These are phyloP conservation scores for Odontocolon sp. DNA, from an alignment of 2,888 invertebrate genomes.

Conservation along the genomic window DNA sequence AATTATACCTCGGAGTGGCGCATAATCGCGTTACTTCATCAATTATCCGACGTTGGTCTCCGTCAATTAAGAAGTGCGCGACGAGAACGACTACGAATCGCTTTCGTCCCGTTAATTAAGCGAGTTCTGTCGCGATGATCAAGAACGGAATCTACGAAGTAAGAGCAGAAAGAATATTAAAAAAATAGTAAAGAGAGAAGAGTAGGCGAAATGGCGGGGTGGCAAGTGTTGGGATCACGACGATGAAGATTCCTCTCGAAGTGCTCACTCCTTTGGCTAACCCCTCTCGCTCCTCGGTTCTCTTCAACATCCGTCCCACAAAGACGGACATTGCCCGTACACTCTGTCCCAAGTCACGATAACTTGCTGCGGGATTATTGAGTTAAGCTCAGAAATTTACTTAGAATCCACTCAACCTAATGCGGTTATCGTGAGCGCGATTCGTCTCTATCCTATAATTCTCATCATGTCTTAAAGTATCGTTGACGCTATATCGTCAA, in stretches of 20 bases:
- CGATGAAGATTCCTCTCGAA: too few relatives aligned
- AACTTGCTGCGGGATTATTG: constrained; percentile 41
- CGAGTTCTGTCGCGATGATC: constrained; percentile 55
- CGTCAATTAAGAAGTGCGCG: constrained; percentile 69
- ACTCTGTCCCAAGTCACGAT: constrained; percentile 14
- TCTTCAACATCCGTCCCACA: neutral
- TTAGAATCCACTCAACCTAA: constrained; percentile 48
- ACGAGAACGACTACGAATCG: constrained; percentile 55
- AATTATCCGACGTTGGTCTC: constrained; percentile 68
- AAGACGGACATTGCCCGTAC: neutral
- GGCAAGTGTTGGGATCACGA: too few relatives aligned
- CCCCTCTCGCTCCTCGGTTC: constrained; percentile 14
- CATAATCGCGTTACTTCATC: constrained; percentile 71
- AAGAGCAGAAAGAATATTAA: constrained; percentile 25
- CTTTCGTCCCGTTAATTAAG: constrained; percentile 62
- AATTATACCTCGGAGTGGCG: constrained; percentile 63
- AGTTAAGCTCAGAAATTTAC: constrained; percentile 61
- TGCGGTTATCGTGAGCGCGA: constrained; percentile 36
- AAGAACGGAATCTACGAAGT: constrained; percentile 24
- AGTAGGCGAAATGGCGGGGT: too few relatives aligned
- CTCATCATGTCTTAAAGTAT: too few relatives aligned
- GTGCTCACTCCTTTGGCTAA: neutral
- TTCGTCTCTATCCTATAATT: neutral
- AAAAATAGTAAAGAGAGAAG: constrained; percentile 7
- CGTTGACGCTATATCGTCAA: neutral